phyloP scores from a whole-genome alignment of 1,140 invertebrate genomes.

The Rhyacophila brunnea region DNA sequence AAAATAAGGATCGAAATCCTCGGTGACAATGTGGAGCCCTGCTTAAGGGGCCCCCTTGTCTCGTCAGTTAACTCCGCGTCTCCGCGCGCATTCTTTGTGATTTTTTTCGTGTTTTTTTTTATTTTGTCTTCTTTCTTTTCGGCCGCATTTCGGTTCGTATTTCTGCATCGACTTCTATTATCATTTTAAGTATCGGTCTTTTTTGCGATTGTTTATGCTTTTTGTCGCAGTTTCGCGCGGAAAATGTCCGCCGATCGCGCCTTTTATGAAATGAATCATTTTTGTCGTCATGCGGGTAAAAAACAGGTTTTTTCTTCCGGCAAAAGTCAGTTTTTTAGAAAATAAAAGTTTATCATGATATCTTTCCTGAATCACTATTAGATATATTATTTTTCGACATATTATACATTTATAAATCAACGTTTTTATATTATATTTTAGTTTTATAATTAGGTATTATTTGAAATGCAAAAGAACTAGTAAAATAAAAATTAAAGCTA shows the following conservation, averaged over 20 bases:
- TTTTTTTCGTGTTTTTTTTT: constrained; percentile 2
- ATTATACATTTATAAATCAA: too few relatives aligned
- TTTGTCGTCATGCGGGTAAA: too few relatives aligned
- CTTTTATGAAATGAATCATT: constrained; percentile 20
- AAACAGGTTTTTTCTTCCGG: too few relatives aligned
- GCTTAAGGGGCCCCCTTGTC: constrained; percentile 4
- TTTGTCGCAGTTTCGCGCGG: constrained; percentile 6
- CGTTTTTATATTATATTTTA: too few relatives aligned
- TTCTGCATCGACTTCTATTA: constrained; percentile 34
- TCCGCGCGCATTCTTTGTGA: neutral
- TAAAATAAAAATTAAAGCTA: too few relatives aligned
- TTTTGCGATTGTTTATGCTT: constrained; percentile 34
- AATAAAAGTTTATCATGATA: too few relatives aligned
- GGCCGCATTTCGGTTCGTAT: constrained; percentile 11
- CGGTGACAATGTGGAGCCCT: constrained; percentile 18
- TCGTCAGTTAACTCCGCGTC: neutral
- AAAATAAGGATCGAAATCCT: constrained; percentile 12
- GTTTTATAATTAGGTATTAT: too few relatives aligned
- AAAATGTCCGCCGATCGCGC: neutral
- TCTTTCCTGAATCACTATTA: too few relatives aligned
- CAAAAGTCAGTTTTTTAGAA: too few relatives aligned
- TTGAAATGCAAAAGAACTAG: too few relatives aligned
- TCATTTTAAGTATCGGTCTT: constrained; percentile 34
- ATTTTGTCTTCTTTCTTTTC: constrained; percentile 19
- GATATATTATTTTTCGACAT: too few relatives aligned